phyloP scores from a whole-genome alignment of 2,888 invertebrate species.

The Brachyptera putata region DNA sequence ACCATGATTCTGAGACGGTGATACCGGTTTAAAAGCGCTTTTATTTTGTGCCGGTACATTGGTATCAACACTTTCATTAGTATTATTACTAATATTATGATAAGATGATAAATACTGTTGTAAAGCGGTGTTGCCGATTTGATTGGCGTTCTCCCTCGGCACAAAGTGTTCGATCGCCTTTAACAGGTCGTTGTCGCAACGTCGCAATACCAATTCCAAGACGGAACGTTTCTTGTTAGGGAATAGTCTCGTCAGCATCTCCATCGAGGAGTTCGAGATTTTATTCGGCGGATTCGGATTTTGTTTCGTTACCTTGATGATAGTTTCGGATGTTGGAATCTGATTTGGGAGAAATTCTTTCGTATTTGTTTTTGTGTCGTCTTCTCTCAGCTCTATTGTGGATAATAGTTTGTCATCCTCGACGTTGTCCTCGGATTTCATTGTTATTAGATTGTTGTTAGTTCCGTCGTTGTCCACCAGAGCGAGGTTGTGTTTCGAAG shows the following conservation, averaged over 20 bases:
- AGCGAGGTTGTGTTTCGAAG: too few relatives aligned
- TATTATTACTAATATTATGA: slow-evolving; percentile 15
- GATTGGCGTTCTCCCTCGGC: slow-evolving; percentile 26
- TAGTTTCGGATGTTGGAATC: too few relatives aligned
- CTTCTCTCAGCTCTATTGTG: slow-evolving; percentile 11
- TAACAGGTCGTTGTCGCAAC: slow-evolving; percentile 87
- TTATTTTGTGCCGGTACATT: neutral
- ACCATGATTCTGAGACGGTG: slow-evolving; percentile 7
- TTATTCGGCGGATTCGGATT: slow-evolving; percentile 25
- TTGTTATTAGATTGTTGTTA: too few relatives aligned
- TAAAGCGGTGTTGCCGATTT: slow-evolving; percentile 24
- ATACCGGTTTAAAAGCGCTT: slow-evolving; percentile 31
- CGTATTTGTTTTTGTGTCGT: too few relatives aligned
- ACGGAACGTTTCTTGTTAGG: slow-evolving; percentile 86
- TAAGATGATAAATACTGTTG: slow-evolving; percentile 27
- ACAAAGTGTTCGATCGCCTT: slow-evolving; percentile 85
- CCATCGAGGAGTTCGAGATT: slow-evolving; percentile 52
- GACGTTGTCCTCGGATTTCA: neutral
- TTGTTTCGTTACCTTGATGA: too few relatives aligned
- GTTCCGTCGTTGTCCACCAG: too few relatives aligned
- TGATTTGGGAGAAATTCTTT: too few relatives aligned
- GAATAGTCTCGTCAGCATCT: slow-evolving; percentile 83
- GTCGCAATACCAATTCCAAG: slow-evolving; percentile 82
- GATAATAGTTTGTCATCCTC: neutral
- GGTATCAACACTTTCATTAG: neutral